Base-by-base conservation (phyloP, 1,140 invertebrate species). In the Drosophila insularis region DNA sequence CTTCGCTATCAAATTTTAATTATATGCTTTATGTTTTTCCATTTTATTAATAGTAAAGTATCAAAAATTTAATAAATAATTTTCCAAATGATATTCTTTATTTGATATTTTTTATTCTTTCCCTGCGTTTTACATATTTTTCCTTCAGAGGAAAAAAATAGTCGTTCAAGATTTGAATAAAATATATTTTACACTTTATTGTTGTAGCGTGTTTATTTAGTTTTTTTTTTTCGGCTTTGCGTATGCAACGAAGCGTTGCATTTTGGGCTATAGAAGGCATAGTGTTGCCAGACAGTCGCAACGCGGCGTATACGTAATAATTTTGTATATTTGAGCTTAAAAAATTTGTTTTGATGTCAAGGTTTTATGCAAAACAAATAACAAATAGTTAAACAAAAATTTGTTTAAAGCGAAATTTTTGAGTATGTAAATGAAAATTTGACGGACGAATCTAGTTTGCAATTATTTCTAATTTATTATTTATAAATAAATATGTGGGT, bases 221-320 rank as follows among this genome's bases (percentile, higher is more conserved):
- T 37, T 54, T 58, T 58, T 64, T 43, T 55, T 71, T 67, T 58
- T 35, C 39, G 43, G 43, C 55, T 80, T 69, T 81, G 80, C 76
- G 55, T 82, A 89, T 89, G 84, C 84, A 89, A 27, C 84, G 77
- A 89, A 89, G 84, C 84, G 84, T 89, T 89, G 77, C 84, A 89
- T 89, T 89, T 89, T 89, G 73, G 80, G 74, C 71, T 61, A 55
- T 68, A 50, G 43, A 11, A 76, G 50, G 70, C 61, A 67, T 53
- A 19, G 80, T 50, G 82, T 82, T 87, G 84, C 84, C 82, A 89
- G 84, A 87, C 67, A 50, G 75, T 17, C 63, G 54, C 62, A 43
- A 69, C 43, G 68, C 75, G 65, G 50, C 81, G 79, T 89, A 89
- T 80, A 70, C 84, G 75, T 77, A 67, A 87, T 81, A 59, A 66